Conservation (phyloP, 2,113 vertebrate genomes). For the Laterallus jamaicensis region DNA sequence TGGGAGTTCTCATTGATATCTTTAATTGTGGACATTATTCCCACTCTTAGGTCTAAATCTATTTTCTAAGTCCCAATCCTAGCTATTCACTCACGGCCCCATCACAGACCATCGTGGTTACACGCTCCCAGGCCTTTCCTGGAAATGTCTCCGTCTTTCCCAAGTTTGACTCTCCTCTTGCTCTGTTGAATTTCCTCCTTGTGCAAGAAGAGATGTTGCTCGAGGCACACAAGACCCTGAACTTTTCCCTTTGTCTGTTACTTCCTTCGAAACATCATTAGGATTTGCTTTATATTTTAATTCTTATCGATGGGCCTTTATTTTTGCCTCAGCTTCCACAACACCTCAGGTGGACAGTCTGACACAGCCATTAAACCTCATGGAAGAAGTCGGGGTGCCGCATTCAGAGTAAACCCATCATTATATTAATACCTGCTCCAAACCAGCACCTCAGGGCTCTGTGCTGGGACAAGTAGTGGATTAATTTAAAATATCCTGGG, state of each 20-base stretch:
- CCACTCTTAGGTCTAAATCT: not conserved
- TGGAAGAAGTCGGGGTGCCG: not conserved
- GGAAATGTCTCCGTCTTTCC: not conserved
- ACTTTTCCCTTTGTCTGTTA: not conserved
- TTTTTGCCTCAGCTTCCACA: not conserved
- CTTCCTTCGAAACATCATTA: not conserved
- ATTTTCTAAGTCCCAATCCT: not conserved
- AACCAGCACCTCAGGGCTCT: not conserved
- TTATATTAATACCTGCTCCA: not conserved
- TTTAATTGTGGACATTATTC: conserved; percentile 58
- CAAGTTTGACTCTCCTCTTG: not conserved
- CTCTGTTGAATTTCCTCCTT: not conserved
- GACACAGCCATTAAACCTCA: not conserved
- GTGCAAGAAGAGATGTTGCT: not conserved
- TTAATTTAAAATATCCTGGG: not conserved
- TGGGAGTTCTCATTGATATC: conserved; percentile 37
- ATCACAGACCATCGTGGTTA: not conserved
- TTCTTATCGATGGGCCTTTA: not conserved
- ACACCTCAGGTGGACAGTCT: not conserved
- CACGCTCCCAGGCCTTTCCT: not conserved
- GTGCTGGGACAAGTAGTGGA: not conserved
- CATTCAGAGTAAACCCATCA: not conserved
- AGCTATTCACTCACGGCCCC: not conserved
- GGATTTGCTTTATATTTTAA: not conserved
- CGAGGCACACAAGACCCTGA: not conserved